Conservation (phyloP, 2,888 invertebrate genomes). For the Callosobruchus maculatus region DNA sequence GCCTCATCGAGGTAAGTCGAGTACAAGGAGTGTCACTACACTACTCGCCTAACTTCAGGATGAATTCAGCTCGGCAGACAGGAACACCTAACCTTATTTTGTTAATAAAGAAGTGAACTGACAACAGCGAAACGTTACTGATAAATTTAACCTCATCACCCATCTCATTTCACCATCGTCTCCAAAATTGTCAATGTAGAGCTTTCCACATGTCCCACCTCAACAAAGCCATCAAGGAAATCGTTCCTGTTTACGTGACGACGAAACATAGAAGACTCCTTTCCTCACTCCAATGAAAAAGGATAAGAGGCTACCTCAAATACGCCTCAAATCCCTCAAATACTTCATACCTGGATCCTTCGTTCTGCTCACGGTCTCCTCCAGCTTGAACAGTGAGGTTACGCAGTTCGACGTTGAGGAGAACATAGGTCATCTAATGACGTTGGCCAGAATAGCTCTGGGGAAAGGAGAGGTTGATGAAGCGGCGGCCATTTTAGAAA, state of each 20-base stretch:
- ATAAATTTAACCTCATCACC: neutral
- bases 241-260: neutral
- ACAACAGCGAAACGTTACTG: too few relatives aligned
- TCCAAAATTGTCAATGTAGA: neutral
- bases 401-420: constrained; percentile 38
- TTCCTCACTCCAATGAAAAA: neutral
- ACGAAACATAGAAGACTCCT: neutral
- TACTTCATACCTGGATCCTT: neutral
- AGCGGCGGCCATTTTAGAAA: constrained; percentile 44
- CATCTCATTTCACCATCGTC: neutral
- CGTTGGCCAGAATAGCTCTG: constrained; percentile 41
- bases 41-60: too few relatives aligned
- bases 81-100: too few relatives aligned
- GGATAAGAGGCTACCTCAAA: neutral
- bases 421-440: constrained; percentile 43
- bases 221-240: neutral
- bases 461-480: constrained; percentile 44
- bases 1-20: too few relatives aligned
- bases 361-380: neutral
- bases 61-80: too few relatives aligned
- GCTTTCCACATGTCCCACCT: neutral
- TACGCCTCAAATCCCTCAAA: neutral
- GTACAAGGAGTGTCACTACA: too few relatives aligned
- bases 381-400: constrained; percentile 5
- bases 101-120: too few relatives aligned